Percentiles rank a stretch among this genome's conserved stretches.
Evolutionary conservation across 2,888 invertebrate species (phyloP).

Genomic region (Carcina quercana): DNA sequence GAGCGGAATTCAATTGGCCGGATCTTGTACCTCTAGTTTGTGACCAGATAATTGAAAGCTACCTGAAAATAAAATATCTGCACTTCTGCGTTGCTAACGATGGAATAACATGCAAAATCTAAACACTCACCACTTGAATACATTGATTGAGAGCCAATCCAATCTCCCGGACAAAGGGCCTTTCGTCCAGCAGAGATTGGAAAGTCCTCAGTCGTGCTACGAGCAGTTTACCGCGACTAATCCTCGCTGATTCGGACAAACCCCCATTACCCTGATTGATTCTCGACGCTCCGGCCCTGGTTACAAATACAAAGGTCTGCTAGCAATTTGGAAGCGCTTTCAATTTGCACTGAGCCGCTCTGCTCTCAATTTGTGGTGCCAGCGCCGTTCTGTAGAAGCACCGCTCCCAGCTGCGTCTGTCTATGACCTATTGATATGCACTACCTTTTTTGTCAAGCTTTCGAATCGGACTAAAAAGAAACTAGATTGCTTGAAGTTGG

Average conservation of each 20-base stretch:
- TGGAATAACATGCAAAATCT: too few relatives aligned
- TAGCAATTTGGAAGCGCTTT: slow-evolving; percentile 60
- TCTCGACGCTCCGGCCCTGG: slow-evolving; percentile 47
- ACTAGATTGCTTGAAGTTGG: too few relatives aligned
- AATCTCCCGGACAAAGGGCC: slow-evolving; percentile 43
- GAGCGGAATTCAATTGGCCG: too few relatives aligned
- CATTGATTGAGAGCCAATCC: slow-evolving; percentile 27
- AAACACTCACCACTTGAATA: too few relatives aligned
- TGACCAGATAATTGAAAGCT: too few relatives aligned
- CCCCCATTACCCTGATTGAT: slow-evolving; percentile 69
- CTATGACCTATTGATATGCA: too few relatives aligned
- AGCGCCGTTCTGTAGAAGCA: slow-evolving; percentile 27
- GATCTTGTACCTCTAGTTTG: too few relatives aligned
- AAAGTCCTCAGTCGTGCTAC: slow-evolving; percentile 33
- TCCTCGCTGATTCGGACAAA: slow-evolving; percentile 58
- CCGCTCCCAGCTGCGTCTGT: slow-evolving; percentile 17
- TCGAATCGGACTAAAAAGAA: too few relatives aligned
- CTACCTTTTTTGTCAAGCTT: too few relatives aligned
- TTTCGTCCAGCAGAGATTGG: slow-evolving; percentile 29
- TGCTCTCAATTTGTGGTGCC: slow-evolving; percentile 53
- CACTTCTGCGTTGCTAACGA: too few relatives aligned
- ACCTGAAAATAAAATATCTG: too few relatives aligned
- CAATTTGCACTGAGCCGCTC: slow-evolving; percentile 59
- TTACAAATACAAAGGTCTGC: slow-evolving; percentile 64
- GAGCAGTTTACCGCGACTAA: slow-evolving; percentile 48